Base-by-base conservation (phyloP, 2,888 invertebrate species). In the Spilosoma lubricipeda region DNA sequence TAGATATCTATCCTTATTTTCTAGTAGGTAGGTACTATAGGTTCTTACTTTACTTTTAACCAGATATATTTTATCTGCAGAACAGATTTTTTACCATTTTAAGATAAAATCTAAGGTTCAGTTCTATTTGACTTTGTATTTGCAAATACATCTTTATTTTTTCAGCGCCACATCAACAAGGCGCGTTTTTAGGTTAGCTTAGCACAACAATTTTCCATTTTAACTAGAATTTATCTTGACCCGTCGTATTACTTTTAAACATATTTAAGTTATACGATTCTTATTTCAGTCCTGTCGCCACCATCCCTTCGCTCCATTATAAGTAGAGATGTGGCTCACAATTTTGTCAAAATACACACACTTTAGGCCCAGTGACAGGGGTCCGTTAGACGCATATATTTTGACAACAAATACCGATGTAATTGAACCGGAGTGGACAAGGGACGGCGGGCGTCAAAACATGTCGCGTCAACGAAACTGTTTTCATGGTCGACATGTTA, bases 361-460 rank as follows among this genome's bases (percentile, higher is more conserved):
- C 80, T 77, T 72, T 71, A 75, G 52, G 74, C 45, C 45, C 77
- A 67, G 36, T 85, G 85, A 83, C 86, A 81, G 82, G 85, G 86
- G 80, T 82, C 78, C 83, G 83, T 80, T 81, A 77, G 78, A 79
- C 81, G 86, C 89, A 87, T 87, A 90, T 93, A 92, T 93, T 93
- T 93, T 92, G 90, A 91, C 90, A 93, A 91, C 92, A 93, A 93
- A 93, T 89, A 92, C 84, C 76, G 71, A 79, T 77, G 90, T 93
- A 92, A 93, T 93, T 89, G 92, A 90, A 90, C 86, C 85, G 78
- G 80, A 85, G 85, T 79, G 81, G 85, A 85, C 87, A 81, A 80
- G 78, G 81, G 81, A 77, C 65, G 67, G 48, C 72, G 42, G 69
- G 77, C 78, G 77, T 76, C 73, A 81, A 75, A 71, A 77, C 81